A percentile compares a stretch with the other conserved stretches of the same genome.
Evolutionary conservation across 2,797 vertebrate genomes (phyloP).

Genomic region (Sebastes baramenuke): DNA sequence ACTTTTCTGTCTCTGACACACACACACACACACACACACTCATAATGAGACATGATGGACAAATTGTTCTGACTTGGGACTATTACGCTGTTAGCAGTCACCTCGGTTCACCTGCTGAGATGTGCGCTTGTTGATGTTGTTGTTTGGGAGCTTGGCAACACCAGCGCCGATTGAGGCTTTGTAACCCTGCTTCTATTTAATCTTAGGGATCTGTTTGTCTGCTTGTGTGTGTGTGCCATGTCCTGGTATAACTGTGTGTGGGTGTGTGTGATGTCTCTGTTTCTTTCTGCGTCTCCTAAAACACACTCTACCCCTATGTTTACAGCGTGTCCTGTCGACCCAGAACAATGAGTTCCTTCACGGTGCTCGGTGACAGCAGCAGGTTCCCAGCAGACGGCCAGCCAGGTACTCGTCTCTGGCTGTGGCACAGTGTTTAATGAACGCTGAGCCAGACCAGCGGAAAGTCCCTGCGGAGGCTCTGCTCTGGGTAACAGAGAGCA

Average conservation of each 20-base stretch:
- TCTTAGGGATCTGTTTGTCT: conserved; percentile 41
- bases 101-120: conserved; percentile 61
- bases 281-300: not conserved
- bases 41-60: conserved; percentile 28
- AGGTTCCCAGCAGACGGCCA: conserved; percentile 60
- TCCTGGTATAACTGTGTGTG: conserved; percentile 12
- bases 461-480: conserved; percentile 60
- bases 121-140: conserved; percentile 56
- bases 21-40: conserved; percentile 3
- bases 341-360: conserved; percentile 79
- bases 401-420: conserved; percentile 71
- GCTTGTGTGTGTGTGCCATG: conserved; percentile 4
- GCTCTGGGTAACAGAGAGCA: conserved; percentile 47
- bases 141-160: conserved; percentile 60
- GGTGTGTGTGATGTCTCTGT: not conserved
- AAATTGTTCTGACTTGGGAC: conserved; percentile 27
- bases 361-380: conserved; percentile 45
- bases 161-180: conserved; percentile 21
- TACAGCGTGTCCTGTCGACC: conserved; percentile 51
- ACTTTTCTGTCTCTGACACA: not conserved
- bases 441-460: conserved; percentile 43
- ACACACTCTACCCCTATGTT: conserved; percentile 38
- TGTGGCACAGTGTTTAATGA: conserved; percentile 49
- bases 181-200: conserved; percentile 35
- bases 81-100: conserved; percentile 20